A percentile compares a stretch with the other conserved stretches of the same genome.
phyloP scores from a whole-genome alignment of 2,888 invertebrate species.

The Rhaphigaster nebulosa region DNA sequence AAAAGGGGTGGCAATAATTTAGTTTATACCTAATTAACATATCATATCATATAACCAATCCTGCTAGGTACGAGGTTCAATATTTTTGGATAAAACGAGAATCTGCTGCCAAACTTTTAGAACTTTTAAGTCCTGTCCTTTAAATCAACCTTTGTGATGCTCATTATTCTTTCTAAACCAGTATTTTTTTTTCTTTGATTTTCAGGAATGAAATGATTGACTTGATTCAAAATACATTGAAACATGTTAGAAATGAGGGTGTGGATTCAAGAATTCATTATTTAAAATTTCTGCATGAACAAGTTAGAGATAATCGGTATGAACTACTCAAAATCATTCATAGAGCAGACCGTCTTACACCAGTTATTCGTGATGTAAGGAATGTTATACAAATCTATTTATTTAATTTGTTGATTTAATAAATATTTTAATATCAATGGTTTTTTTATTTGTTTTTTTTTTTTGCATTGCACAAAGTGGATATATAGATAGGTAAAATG shows the following conservation, averaged over 20 bases:
- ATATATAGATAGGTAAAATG: too few species aligned
- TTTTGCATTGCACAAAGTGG: too few species aligned
- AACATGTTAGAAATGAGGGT: slow-evolving; percentile 77
- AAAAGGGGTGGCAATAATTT: too few species aligned
- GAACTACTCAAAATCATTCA: slow-evolving; percentile 43
- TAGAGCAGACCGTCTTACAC: slow-evolving; percentile 48
- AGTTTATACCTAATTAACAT: too few species aligned
- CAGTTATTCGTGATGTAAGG: slow-evolving; percentile 26
- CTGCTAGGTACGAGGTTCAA: too few species aligned
- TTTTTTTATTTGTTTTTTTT: too few species aligned
- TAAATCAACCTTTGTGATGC: too few species aligned
- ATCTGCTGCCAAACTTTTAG: too few species aligned
- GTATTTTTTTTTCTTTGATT: not conserved
- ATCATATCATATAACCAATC: too few species aligned
- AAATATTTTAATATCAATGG: not conserved
- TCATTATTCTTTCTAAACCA: too few species aligned
- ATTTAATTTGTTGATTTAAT: not conserved
- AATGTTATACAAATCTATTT: not conserved
- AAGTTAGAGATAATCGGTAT: slow-evolving; percentile 50
- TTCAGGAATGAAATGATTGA: slow-evolving; percentile 52
- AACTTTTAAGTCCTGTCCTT: too few species aligned
- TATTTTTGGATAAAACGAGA: too few species aligned
- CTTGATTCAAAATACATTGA: slow-evolving; percentile 57
- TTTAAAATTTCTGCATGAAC: slow-evolving; percentile 76
- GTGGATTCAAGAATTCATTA: slow-evolving; percentile 83